Conservation (phyloP, 2,113 vertebrate species). For the Nanorana parkeri region DNA sequence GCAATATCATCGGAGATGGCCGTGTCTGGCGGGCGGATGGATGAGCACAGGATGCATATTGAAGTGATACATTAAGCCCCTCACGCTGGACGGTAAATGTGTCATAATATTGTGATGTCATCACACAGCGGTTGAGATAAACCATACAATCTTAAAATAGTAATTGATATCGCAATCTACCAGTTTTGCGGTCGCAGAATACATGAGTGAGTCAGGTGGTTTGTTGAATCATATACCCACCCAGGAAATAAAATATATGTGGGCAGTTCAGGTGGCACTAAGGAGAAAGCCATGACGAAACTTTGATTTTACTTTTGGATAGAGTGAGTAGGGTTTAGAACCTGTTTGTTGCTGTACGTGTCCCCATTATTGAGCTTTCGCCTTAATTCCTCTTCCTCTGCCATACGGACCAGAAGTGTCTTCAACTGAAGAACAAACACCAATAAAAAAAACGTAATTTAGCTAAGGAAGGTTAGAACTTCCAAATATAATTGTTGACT, state of each 20-base stretch:
- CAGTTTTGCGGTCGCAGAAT: not conserved
- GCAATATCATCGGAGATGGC: constrained; percentile 47
- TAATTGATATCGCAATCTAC: not conserved
- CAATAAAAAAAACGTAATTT: too few relatives aligned
- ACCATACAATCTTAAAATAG: constrained; percentile 9
- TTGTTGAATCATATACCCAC: not conserved
- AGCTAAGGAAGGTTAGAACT: too few relatives aligned
- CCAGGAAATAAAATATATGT: not conserved
- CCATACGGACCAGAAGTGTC: too few relatives aligned
- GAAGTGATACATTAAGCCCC: constrained; percentile 45
- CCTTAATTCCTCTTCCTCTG: too few relatives aligned
- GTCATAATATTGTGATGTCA: constrained; percentile 42
- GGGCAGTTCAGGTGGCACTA: too few relatives aligned
- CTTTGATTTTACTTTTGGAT: too few relatives aligned
- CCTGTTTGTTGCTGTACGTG: too few relatives aligned
- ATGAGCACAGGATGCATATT: constrained; percentile 52
- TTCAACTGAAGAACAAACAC: too few relatives aligned
- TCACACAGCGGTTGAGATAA: not conserved
- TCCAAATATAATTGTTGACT: too few relatives aligned
- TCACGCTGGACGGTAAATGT: constrained; percentile 28
- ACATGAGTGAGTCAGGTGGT: not conserved
- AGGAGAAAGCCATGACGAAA: too few relatives aligned
- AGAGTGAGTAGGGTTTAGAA: too few relatives aligned
- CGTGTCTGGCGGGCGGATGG: constrained; percentile 51
- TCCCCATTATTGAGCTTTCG: too few relatives aligned